Percentiles rank a stretch among this genome's conserved stretches.
phyloP scores from a whole-genome alignment of 2,888 invertebrate species.

The Volucella zonaria region DNA sequence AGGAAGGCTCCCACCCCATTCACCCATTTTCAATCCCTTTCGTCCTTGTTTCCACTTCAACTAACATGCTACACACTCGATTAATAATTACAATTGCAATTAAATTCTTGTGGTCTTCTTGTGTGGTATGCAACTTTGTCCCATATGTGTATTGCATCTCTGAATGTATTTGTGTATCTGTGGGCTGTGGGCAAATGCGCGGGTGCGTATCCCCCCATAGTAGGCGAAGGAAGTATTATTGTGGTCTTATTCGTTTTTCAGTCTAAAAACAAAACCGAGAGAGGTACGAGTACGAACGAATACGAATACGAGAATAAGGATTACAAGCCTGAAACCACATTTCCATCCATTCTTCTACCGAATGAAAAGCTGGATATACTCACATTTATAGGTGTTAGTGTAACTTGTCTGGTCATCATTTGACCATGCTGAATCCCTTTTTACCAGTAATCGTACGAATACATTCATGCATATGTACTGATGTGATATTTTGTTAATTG shows the following conservation, averaged over 20 bases:
- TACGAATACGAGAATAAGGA: constrained; percentile 23
- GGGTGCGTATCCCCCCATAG: too few relatives aligned
- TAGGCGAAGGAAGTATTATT: constrained; percentile 4
- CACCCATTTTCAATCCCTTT: constrained; percentile 1
- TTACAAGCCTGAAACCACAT: constrained; percentile 46
- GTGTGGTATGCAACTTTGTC: constrained; percentile 36
- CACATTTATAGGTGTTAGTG: too few relatives aligned
- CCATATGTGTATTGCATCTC: not conserved
- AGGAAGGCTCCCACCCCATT: too few relatives aligned
- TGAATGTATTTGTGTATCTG: not conserved
- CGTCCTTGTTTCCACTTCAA: constrained; percentile 2
- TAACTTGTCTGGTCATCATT: constrained; percentile 25
- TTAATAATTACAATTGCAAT: constrained; percentile 72
- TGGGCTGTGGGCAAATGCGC: too few relatives aligned
- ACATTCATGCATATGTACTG: not conserved
- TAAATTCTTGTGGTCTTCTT: constrained; percentile 66
- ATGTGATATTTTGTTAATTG: constrained; percentile 52
- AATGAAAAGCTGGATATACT: too few relatives aligned
- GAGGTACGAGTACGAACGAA: constrained; percentile 3
- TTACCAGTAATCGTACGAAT: too few relatives aligned
- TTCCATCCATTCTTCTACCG: not conserved
- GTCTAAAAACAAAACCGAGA: constrained; percentile 12
- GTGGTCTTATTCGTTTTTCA: constrained; percentile 31
- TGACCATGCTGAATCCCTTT: constrained; percentile 25
- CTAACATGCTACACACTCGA: constrained; percentile 49